Evolutionary conservation across 1,140 invertebrate species (phyloP).

Genomic region (Papilio glaucus): DNA sequence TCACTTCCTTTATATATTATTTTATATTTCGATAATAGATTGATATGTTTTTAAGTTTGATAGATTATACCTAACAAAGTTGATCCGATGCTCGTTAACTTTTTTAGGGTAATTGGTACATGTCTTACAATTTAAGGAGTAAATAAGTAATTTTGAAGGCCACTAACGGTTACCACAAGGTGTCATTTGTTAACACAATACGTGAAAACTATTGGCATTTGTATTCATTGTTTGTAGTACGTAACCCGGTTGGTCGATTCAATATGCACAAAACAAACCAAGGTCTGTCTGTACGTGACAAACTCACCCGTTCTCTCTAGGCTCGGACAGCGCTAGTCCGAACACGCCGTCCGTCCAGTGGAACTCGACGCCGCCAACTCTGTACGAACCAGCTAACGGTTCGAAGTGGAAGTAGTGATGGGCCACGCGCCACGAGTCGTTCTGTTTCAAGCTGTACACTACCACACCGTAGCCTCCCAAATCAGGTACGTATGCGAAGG

Average conservation of each 20-base stretch:
- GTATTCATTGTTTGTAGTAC: slow-evolving; percentile 29
- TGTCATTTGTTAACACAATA: slow-evolving; percentile 8
- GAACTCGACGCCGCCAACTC: slow-evolving; percentile 88
- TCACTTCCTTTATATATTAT: too few relatives aligned
- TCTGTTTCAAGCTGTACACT: slow-evolving; percentile 88
- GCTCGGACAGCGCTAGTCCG: slow-evolving; percentile 86
- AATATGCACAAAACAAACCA: slow-evolving; percentile 42
- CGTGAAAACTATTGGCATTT: neutral
- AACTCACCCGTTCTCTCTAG: slow-evolving; percentile 82
- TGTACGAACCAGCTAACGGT: slow-evolving; percentile 88
- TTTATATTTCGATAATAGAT: too few relatives aligned
- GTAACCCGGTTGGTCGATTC: slow-evolving; percentile 37
- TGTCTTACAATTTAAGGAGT: too few relatives aligned
- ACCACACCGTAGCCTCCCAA: slow-evolving; percentile 89
- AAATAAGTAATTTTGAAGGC: neutral
- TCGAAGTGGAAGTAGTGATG: slow-evolving; percentile 93
- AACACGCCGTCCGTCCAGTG: slow-evolving; percentile 92
- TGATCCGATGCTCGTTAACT: too few relatives aligned
- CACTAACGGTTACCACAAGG: neutral
- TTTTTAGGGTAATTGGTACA: too few relatives aligned
- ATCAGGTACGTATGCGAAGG: slow-evolving; percentile 90
- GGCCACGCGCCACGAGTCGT: slow-evolving; percentile 89
- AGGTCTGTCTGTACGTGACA: slow-evolving; percentile 39
- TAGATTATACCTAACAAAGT: too few relatives aligned
- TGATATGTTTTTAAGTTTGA: too few relatives aligned